phyloP scores from a whole-genome alignment of 2,888 invertebrate species.

The Pseudoips prasinana region DNA sequence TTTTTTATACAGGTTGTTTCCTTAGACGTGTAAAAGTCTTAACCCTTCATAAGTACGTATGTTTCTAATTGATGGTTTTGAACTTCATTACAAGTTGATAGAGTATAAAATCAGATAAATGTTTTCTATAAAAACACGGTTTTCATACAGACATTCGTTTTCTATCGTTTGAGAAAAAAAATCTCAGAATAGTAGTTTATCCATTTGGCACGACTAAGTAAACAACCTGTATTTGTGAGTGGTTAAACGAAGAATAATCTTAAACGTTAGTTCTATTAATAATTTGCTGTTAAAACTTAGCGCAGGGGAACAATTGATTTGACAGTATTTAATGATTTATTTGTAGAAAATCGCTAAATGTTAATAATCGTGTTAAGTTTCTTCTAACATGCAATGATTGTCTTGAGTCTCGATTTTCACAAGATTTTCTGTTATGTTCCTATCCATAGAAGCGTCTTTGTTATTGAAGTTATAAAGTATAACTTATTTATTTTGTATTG shows the following conservation, averaged over 20 bases:
- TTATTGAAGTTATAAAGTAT: constrained; percentile 15
- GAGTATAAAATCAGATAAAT: no score
- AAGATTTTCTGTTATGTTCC: constrained; percentile 17
- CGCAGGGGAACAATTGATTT: constrained; percentile 40
- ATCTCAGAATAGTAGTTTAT: no score
- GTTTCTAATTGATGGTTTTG: no score
- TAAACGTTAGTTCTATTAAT: constrained; percentile 27
- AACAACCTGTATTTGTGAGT: constrained; percentile 5
- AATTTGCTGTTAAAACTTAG: constrained; percentile 25
- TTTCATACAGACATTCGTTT: no score
- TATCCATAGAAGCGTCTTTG: constrained; percentile 15
- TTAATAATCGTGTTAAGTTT: constrained; percentile 25
- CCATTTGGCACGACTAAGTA: no score
- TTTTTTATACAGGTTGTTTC: no score
- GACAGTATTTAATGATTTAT: constrained; percentile 41
- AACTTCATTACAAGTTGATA: no score
- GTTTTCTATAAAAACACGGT: no score
- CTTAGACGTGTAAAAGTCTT: no score
- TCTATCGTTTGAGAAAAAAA: no score
- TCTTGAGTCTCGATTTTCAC: constrained; percentile 4
- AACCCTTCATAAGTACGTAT: no score
- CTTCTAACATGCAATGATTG: constrained; percentile 11
- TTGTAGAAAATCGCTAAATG: constrained; percentile 16
- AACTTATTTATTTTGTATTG: constrained; percentile 2
- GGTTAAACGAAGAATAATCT: constrained; percentile 13